Evolutionary conservation across 2,888 invertebrate genomes (phyloP), one percentile per base, ranked within the genome.

Genomic region (Drosophila putrida): DNA sequence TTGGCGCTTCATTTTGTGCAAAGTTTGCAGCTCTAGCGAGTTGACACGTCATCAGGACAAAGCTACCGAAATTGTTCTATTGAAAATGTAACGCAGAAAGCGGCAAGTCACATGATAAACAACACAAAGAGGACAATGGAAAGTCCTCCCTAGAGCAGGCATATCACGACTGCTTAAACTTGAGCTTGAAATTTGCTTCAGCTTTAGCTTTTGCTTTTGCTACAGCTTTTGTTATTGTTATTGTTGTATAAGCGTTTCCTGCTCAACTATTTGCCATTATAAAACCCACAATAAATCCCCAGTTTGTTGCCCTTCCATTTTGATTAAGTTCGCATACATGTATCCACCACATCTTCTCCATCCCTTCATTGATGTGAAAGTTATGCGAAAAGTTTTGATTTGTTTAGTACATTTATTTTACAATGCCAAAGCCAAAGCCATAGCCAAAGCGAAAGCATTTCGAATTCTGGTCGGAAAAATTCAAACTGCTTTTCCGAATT

Each of bases 321-420:
- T 69, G 82, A 80, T 80, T 78, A 75, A 75, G 68, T 80, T 69
- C 76, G 44, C 78, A 79, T 76, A 62, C 74, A 80, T 66, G 67
- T 51, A 47, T 20, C 9, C 9, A 28, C 25, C 51, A 4, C 39
- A 39, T 44, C 15, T 25, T 8, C 31, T 15, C 43, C 28, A 36
- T 0, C 27, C 25, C 10, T 55, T 51, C 74, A 86, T 83, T 86
- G 84, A 82, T 84, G 81, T 64, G 76, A 85, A 83, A 86, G 89
- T 89, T 89, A 88, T 89, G 76, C 79, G 81, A 89, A 89, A 88
- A 89, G 82, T 89, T 78, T 88, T 89, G 87, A 89, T 89, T 89
- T 88, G 88, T 81, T 89, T 82, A 87, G 82, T 78, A 75, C 82
- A 87, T 83, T 81, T 80, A 74, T 82, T 78, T 81, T 68, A 68